These are phyloP conservation scores for Aphrophora alni DNA, from an alignment of 2,888 invertebrate species.

Conservation along the genomic window DNA sequence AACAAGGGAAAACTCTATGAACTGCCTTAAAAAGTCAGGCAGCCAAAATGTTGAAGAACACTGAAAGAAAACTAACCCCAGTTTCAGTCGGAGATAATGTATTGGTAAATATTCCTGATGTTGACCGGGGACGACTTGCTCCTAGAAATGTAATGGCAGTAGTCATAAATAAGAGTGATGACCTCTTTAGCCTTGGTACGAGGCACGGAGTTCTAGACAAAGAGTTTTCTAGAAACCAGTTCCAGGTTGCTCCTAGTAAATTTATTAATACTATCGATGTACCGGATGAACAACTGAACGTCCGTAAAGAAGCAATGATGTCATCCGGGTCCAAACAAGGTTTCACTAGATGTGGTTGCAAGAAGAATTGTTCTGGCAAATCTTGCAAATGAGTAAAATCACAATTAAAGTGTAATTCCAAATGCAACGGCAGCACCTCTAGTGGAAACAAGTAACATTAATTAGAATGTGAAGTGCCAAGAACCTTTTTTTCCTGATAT, in stretches of 20 bases:
- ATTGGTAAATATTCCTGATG: not conserved
- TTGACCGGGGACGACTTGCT: not conserved
- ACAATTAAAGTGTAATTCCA: too few species aligned
- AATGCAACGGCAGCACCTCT: not conserved
- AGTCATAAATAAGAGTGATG: not conserved
- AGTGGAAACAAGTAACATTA: too few species aligned
- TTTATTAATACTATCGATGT: too few species aligned
- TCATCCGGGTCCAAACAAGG: slow-evolving; percentile 4
- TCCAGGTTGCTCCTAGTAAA: slow-evolving; percentile 10
- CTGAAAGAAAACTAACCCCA: not conserved
- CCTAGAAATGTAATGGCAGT: not conserved
- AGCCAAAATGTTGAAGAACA: not conserved
- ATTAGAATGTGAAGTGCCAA: too few species aligned
- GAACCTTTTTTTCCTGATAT: too few species aligned
- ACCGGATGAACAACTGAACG: not conserved
- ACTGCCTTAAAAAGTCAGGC: not conserved
- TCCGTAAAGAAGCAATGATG: not conserved
- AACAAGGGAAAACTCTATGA: too few species aligned
- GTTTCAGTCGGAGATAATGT: not conserved
- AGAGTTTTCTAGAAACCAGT: slow-evolving; percentile 7
- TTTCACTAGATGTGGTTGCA: not conserved
- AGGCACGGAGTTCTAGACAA: not conserved
- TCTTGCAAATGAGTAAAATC: not conserved
- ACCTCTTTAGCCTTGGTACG: not conserved
- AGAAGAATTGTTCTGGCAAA: not conserved